Conservation (phyloP, 2,113 vertebrate genomes). For the Pithys albifrons region DNA sequence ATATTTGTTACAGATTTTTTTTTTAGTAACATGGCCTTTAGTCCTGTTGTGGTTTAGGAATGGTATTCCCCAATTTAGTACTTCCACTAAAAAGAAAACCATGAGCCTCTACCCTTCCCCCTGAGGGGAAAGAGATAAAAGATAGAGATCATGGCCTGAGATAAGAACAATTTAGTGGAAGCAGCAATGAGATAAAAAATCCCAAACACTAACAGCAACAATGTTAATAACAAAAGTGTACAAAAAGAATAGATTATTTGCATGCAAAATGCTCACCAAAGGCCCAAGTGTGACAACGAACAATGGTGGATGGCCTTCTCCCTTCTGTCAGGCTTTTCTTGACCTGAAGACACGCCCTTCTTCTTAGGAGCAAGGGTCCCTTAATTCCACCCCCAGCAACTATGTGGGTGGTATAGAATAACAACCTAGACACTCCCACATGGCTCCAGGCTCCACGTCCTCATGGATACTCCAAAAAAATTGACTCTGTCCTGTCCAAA, state of each 20-base stretch:
- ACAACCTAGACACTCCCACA: too few relatives aligned
- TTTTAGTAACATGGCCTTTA: not conserved
- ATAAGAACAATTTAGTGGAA: not conserved
- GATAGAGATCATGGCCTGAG: not conserved
- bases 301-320: not conserved
- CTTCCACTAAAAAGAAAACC: not conserved
- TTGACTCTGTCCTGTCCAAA: fast-evolving
- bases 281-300: too few relatives aligned
- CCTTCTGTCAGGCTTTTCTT: not conserved
- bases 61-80: not conserved
- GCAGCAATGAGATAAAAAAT: not conserved
- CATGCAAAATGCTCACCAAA: not conserved
- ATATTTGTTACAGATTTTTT: not conserved
- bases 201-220: fast-evolving
- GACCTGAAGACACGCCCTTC: not conserved
- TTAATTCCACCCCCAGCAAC: fast-evolving
- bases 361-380: fast-evolving
- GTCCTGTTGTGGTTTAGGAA: not conserved
- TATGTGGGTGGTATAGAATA: too few relatives aligned
- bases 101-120: not conserved
- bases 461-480: not conserved
- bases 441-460: fast-evolving
- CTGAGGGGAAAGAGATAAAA: not conserved
- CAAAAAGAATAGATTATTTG: not conserved
- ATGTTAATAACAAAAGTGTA: not conserved